Conservation (phyloP, 2,797 vertebrate species). For the Spea hammondii region DNA sequence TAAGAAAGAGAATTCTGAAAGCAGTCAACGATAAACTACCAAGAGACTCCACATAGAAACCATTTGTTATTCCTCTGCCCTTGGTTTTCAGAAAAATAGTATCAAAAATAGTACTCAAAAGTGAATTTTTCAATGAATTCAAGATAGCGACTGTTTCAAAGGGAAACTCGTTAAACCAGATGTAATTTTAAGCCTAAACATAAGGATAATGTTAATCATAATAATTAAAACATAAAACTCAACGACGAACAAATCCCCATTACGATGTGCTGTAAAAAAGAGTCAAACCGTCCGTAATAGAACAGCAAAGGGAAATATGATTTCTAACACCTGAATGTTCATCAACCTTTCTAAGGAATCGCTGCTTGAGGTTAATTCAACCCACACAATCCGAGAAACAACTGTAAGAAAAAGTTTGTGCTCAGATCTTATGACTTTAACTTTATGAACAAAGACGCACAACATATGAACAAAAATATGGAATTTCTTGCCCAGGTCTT, state of each 20-base stretch:
- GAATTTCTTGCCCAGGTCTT: no score
- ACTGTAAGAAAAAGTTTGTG: no score
- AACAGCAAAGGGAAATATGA: no score
- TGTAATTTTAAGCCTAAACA: conserved; percentile 6
- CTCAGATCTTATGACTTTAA: no score
- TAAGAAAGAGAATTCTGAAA: no score
- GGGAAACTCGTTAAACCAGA: not conserved
- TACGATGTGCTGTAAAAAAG: conserved; percentile 9
- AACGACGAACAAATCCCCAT: conserved; percentile 20
- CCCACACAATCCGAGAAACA: not conserved
- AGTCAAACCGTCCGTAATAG: no score
- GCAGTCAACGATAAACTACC: no score
- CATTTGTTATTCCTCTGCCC: no score
- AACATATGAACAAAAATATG: no score
- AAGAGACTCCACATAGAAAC: no score
- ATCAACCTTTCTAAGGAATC: conserved; percentile 18
- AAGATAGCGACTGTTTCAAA: conserved; percentile 33
- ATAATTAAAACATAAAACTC: conserved; percentile 34
- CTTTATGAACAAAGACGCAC: no score
- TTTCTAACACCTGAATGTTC: conserved; percentile 4
- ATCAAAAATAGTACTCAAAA: not conserved
- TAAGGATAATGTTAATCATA: conserved; percentile 41
- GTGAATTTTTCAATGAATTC: not conserved
- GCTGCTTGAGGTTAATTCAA: not conserved
- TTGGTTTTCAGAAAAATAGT: no score